phyloP scores from a whole-genome alignment of 2,797 vertebrate species.

The Agapornis canus region DNA sequence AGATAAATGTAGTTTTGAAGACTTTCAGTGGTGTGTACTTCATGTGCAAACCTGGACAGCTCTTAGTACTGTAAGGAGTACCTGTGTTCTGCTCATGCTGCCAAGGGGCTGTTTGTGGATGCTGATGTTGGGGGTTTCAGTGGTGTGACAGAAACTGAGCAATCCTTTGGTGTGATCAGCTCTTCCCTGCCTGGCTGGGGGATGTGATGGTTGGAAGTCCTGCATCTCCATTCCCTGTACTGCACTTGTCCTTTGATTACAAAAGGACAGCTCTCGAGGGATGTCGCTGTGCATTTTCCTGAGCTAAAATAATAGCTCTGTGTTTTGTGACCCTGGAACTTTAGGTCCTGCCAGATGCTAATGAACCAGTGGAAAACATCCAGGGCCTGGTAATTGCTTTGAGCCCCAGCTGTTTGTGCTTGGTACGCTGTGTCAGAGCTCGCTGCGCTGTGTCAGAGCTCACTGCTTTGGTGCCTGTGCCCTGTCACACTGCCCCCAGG shows the following conservation, averaged over 20 bases:
- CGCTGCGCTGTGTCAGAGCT: not conserved
- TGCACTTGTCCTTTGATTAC: slow-evolving; percentile 24
- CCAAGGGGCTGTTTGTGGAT: not conserved
- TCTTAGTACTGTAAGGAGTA: not conserved
- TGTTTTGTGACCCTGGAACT: slow-evolving; percentile 49
- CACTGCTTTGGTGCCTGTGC: not conserved
- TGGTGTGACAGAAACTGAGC: not conserved
- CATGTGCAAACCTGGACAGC: rapidly evolving
- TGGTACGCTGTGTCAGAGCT: not conserved
- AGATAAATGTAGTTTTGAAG: not conserved
- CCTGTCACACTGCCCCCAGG: not conserved
- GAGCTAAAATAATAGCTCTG: slow-evolving; percentile 32
- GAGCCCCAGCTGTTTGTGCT: slow-evolving; percentile 23
- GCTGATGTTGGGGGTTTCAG: not conserved
- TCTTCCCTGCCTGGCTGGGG: not conserved
- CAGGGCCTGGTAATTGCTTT: slow-evolving; percentile 34
- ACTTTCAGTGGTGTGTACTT: not conserved
- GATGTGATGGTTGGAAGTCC: not conserved
- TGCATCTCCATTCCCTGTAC: rapidly evolving
- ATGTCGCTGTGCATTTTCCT: not conserved
- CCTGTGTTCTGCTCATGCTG: not conserved
- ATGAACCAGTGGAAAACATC: slow-evolving; percentile 47
- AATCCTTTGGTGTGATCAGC: rapidly evolving
- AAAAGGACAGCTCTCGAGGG: slow-evolving; percentile 39
- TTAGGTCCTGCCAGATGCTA: slow-evolving; percentile 53